Evolutionary conservation across 2,113 vertebrate genomes (phyloP).

Genomic region (Panthera uncia): DNA sequence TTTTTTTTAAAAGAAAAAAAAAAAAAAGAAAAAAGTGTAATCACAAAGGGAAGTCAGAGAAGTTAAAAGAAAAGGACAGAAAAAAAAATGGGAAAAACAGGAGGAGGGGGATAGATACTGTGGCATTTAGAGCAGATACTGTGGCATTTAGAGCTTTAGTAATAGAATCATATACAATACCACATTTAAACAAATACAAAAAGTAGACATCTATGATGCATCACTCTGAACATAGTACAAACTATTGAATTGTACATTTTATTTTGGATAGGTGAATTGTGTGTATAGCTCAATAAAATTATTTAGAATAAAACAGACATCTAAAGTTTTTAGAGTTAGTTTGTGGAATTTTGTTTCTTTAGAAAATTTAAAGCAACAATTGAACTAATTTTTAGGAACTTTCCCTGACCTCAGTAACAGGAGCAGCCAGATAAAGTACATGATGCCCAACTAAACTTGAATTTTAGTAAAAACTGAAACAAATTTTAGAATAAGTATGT

Average conservation of each 20-base stretch:
- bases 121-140: neutral
- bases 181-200: neutral
- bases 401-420: neutral
- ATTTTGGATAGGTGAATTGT: neutral
- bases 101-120: neutral
- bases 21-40: neutral
- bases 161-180: neutral
- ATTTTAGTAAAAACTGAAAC: neutral
- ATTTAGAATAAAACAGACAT: neutral
- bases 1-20: too few species aligned
- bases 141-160: neutral
- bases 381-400: neutral
- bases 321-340: neutral
- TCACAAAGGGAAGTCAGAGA: neutral
- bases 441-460: neutral
- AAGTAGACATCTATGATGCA: neutral
- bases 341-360: slow-evolving; percentile 1
- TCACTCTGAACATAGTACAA: neutral
- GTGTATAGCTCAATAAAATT: slow-evolving; percentile 1
- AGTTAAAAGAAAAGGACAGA: neutral
- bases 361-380: slow-evolving; percentile 17
- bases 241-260: neutral
- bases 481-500: neutral
- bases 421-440: neutral
- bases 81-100: neutral